Evolutionary conservation across 2,888 invertebrate genomes (phyloP), one percentile per base, ranked within the genome.

Genomic region (Limnephilus rhombicus): DNA sequence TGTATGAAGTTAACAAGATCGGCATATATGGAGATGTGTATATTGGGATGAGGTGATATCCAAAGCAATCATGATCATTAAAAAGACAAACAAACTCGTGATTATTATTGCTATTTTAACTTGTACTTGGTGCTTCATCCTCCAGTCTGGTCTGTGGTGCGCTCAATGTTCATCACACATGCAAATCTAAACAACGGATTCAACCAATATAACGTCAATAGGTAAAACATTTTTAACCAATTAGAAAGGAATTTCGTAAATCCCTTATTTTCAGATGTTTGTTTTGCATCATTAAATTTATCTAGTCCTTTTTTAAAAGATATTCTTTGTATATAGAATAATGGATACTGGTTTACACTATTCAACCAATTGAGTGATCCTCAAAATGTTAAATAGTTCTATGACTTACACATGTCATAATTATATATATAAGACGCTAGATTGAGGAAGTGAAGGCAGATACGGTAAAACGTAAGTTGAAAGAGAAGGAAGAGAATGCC

Each of bases 51-150:
- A 24, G 68, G 68, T 18, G 68, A 68, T 68, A 68, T 68, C 24
- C 68, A n/a, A 68, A 68, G 68, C 68, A n/a, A 24, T 68, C 68
- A 68, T 68, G 68, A 68, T 68, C 68, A 68, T 68, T 68, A 68
- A 68, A 68, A 68, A 68, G 24, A 68, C 68, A 68, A 68, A 68
- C 68, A 68, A 68, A 68, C 9, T 68, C n/a, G n/a, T n/a, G 68
- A 68, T 41, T 85, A 85, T 85, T 85, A 85, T 85, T 85, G 85
- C 85, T 85, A 85, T 85, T 31, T 85, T 34, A 37, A 85, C 37
- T 85, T 85, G 85, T 85, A 85, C 85, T 85, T 41, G 85, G 85
- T 85, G 85, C 85, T 85, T 31, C 34, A 24, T 85, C 24, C 85
- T 83, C 37, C 68, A 9, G 68, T 68, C n/a, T 68, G n/a, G 68